Conservation (phyloP, 2,113 vertebrate genomes). For the Spea bombifrons region DNA sequence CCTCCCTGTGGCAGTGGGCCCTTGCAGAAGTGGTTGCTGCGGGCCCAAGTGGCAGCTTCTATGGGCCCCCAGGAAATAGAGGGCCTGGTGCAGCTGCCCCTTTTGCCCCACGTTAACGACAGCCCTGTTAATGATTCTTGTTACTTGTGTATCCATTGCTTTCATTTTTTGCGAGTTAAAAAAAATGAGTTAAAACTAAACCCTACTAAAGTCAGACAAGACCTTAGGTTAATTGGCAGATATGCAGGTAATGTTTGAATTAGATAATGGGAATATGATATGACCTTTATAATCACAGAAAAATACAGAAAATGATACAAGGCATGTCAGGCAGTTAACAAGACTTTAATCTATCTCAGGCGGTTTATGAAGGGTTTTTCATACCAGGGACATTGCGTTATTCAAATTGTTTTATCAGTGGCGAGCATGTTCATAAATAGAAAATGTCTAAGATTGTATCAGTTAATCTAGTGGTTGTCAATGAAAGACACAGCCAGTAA, state of each 20-base stretch:
- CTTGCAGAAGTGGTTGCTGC: too few relatives aligned
- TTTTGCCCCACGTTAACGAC: too few relatives aligned
- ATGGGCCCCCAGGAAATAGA: too few relatives aligned
- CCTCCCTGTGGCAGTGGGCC: too few relatives aligned
- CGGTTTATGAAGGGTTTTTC: conserved; percentile 32
- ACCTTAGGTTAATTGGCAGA: conserved; percentile 45
- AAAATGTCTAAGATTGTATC: conserved; percentile 32
- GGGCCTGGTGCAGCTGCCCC: too few relatives aligned
- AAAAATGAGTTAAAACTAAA: conserved; percentile 42
- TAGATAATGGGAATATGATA: conserved; percentile 43
- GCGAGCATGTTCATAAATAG: conserved; percentile 37
- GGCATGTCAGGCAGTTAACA: conserved; percentile 40
- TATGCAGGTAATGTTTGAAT: conserved; percentile 28
- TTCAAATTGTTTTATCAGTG: conserved; percentile 44
- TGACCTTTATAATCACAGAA: conserved; percentile 41
- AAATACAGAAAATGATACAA: conserved; percentile 41
- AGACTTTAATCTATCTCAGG: conserved; percentile 35
- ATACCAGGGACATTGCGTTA: conserved; percentile 35
- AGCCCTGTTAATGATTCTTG: too few relatives aligned
- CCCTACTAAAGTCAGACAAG: conserved; percentile 32
- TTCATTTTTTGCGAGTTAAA: too few relatives aligned
- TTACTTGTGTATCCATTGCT: too few relatives aligned
- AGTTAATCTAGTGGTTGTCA: conserved; percentile 18
- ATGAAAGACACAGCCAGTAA: conserved; percentile 24
- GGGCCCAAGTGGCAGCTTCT: too few relatives aligned